Evolutionary conservation across 1,140 invertebrate genomes (phyloP), one percentile per base, ranked within the genome.

Genomic region (Ruditapes philippinarum): DNA sequence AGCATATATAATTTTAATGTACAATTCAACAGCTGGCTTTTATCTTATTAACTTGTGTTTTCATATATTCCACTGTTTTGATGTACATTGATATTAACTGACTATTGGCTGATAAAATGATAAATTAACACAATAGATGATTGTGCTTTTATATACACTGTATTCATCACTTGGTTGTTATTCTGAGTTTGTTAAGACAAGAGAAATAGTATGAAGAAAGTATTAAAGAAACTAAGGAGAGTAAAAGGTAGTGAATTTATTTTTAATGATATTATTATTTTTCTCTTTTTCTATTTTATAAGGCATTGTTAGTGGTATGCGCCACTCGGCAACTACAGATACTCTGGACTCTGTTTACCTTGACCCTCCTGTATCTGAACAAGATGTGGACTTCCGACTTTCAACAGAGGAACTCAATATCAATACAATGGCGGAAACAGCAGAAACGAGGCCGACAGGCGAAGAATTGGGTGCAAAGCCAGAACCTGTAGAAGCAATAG

Each of bases 261-360:
- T 25, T 42, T 73, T n/a, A n/a, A n/a, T n/a, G n/a, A n/a, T n/a
- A n/a, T n/a, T n/a, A n/a, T 38, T n/a, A 7, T n/a, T 74, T 74
- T 12, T 49, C 25, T n/a, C n/a, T 2, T 45, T 45, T 54, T 36
- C 36, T 0, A 31, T 78, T 78, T 78, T 33, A 51, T 33, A 9
- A 54, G 42, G 17, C 36, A n/a, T 28, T 4, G 45, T 40, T 3
- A 78, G 1, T 68, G 85, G 85, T 65, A 68, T 88, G 74, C 33
- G 33, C 25, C 92, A 93, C 65, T 94, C 94, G 28, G 89, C 93
- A 17, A 95, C 94, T 1, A 94, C 94, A 33, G 94, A 94, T 42
- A 95, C 94, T 25, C 76, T 95, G 38, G 94, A 95, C 73, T 95
- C 94, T 73, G 94, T 95, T 12, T 88, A 91, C 33, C 86, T 95